Conservation (phyloP, 2,113 vertebrate genomes). For the Rutilus rutilus region DNA sequence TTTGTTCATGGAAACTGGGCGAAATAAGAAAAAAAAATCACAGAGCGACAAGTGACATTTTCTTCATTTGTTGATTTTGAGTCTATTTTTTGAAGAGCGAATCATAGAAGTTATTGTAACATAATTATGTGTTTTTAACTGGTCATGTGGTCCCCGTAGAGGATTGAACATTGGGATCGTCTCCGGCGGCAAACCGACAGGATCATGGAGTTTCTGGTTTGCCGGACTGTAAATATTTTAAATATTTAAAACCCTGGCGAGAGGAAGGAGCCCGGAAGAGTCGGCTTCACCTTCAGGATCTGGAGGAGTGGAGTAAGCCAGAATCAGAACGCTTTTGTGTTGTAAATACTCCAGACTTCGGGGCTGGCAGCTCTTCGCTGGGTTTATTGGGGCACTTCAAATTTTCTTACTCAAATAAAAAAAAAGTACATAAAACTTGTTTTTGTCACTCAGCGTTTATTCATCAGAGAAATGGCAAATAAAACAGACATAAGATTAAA, state of each 20-base stretch:
- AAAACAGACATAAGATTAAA: not conserved
- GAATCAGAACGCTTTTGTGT: constrained; percentile 68
- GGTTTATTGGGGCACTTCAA: constrained; percentile 79
- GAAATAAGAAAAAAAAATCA: constrained; percentile 37
- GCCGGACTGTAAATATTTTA: constrained; percentile 94
- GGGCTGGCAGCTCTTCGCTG: constrained; percentile 70
- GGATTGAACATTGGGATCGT: constrained; percentile 35
- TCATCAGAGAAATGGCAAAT: not conserved
- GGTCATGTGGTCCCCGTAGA: constrained; percentile 54
- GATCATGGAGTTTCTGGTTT: constrained; percentile 83
- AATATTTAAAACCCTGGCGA: constrained; percentile 85
- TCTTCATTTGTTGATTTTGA: constrained; percentile 66
- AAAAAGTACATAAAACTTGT: constrained; percentile 70
- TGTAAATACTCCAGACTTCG: constrained; percentile 77
- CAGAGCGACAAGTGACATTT: constrained; percentile 62
- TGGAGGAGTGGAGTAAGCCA: too few relatives aligned
- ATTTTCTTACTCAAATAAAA: constrained; percentile 83
- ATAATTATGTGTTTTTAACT: constrained; percentile 65
- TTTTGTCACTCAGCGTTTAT: constrained; percentile 29
- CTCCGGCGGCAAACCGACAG: constrained; percentile 55
- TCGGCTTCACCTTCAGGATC: constrained; percentile 46
- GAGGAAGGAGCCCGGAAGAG: constrained; percentile 62
- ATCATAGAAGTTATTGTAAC: constrained; percentile 59
- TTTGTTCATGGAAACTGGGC: constrained; percentile 64
- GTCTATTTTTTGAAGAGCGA: constrained; percentile 57